Evolutionary conservation across 1,140 invertebrate genomes (phyloP), one percentile per base, ranked within the genome.

Genomic region (Bombus waltoni): DNA sequence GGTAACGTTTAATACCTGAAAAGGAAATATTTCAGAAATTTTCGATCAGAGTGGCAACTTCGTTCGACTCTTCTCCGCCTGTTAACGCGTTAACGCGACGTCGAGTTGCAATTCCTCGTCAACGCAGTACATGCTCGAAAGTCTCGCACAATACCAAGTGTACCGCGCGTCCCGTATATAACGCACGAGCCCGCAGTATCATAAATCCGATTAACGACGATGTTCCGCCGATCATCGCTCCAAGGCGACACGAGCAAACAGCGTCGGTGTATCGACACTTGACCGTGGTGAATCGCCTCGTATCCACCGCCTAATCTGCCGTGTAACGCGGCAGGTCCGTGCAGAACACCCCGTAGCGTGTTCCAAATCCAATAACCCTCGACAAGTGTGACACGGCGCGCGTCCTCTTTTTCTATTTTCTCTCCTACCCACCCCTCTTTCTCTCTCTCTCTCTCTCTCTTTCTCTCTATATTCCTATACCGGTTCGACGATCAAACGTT

Each of bases 241-340:
- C 40, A 83, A 77, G 18, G 44, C 42, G 59, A 42, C 10, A 3
- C n/a, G 53, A 71, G 81, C 75, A 78, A 78, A 84, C 66, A 84
- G 32, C n/a, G 44, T 35, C 22, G 0, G 25, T 18, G 22, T 3
- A 11, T 6, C 5, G 91, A 94, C 94, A 94, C 94, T 94, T 94
- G 94, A 94, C 94, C 93, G 92, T 93, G 83, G 89, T 91, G 88
- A 93, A 94, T 94, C 40, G 82, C 71, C 68, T 86, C 84, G 81
- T 88, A 86, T 79, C 85, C 83, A 90, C 90, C 93, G 90, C 83
- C 88, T 94, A 94, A 95, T 95, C 93, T 93, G 84, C 89, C 91
- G 92, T 94, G 92, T 94, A 94, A 95, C 93, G 84, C 87, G 91
- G 92, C 94, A 94, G 94, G 94, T 95, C 88, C 89, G 79, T 65